Evolutionary conservation across 1,140 invertebrate species (phyloP), one percentile per base, ranked within the genome.

Genomic region (Kradibia gibbosae): DNA sequence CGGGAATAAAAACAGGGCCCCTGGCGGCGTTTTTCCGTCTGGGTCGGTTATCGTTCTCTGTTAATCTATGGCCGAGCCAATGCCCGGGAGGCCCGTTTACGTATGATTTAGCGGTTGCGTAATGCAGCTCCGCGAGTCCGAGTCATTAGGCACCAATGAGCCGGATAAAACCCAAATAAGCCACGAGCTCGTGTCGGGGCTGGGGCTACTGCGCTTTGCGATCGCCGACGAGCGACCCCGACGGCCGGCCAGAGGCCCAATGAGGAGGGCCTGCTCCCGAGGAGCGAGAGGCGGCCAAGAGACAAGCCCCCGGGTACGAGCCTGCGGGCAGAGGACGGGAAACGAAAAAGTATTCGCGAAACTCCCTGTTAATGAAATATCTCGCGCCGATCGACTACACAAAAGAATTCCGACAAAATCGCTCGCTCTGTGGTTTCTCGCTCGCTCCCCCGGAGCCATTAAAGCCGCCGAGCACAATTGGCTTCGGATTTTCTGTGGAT

Each of bases 301-400:
- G n/a, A n/a, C n/a, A n/a, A n/a, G n/a, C n/a, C n/a, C 53, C 10
- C n/a, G 17, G 53, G n/a, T 57, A 22, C 73, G 34, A 17, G 20
- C 15, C 20, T 11, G 50, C 15, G 15, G 20, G 50, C 15, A 53
- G 50, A 53, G 50, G 17, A 39, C 7, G 48, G 10, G 3, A 42
- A 42, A 72, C 48, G 39, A 57, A 74, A 57, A 36, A 20, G 67
- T 57, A 45, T 79, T 57, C 34, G n/a, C 62, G 50, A 79, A 71
- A 79, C 3, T 71, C 34, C 11, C 22, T 28, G 48, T 20, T 67
- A 78, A 71, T 78, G 60, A 71, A 78, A 78, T 78, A 67, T 77
- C 60, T 65, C 60, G 42, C 57, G 60, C 42, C 57, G 75, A 34
- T 67, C 57, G 17, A 36, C 31, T 13, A 22, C 28, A 55, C 48